Conservation (phyloP, 2,113 vertebrate genomes). For the Austrofundulus limnaeus region DNA sequence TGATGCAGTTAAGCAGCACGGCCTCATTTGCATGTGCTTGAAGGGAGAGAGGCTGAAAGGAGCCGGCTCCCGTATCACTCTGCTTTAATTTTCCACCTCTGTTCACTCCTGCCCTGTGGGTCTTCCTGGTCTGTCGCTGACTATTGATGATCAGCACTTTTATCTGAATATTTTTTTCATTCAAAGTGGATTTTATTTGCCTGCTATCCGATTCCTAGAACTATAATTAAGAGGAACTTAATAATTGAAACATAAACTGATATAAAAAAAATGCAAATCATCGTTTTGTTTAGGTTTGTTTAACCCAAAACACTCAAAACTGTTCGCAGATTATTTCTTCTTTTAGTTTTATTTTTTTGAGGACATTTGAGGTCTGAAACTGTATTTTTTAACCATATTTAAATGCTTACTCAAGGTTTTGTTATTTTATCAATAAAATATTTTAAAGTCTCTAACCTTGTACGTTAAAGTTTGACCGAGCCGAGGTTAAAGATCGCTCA, state of each 20-base stretch:
- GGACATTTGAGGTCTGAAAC: too few relatives aligned
- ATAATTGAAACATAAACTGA: constrained; percentile 80
- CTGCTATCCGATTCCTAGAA: constrained; percentile 85
- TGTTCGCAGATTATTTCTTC: constrained; percentile 36
- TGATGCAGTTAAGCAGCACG: constrained; percentile 99
- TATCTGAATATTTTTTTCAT: constrained; percentile 80
- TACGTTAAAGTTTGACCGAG: constrained; percentile 84
- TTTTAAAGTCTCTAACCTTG: constrained; percentile 68
- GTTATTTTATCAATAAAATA: constrained; percentile 38
- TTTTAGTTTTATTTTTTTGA: constrained; percentile 49
- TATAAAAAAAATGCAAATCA: constrained; percentile 76
- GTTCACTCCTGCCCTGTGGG: constrained; percentile 95
- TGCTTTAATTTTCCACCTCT: constrained; percentile 98
- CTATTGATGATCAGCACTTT: constrained; percentile 98
- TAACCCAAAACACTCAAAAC: constrained; percentile 17
- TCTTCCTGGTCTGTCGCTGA: constrained; percentile 89
- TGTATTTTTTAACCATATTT: too few relatives aligned
- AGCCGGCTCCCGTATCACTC: constrained; percentile 92
- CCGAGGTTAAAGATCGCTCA: constrained; percentile 88
- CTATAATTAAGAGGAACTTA: constrained; percentile 85
- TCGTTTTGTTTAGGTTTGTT: constrained; percentile 45
- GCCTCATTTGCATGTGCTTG: constrained; percentile 99
- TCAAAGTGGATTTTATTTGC: constrained; percentile 52
- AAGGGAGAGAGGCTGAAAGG: constrained; percentile 91
- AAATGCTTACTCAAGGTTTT: too few relatives aligned